Evolutionary conservation across 2,113 vertebrate species (phyloP).

Genomic region (Alethe castanea): DNA sequence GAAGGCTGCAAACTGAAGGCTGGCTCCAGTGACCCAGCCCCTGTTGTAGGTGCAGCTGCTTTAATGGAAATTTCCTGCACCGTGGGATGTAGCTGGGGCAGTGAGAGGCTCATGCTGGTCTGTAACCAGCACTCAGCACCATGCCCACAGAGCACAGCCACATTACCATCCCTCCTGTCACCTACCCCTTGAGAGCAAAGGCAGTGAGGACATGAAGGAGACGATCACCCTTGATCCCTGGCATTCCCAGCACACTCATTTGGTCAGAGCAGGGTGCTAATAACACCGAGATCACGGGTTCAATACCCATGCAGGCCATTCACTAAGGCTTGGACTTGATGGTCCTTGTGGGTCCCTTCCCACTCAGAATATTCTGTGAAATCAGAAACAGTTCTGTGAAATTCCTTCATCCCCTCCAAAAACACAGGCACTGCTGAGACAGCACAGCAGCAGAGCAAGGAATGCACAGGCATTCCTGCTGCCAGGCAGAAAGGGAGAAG

Average conservation of each 20-base stretch:
- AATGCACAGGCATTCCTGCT: not conserved
- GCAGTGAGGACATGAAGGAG: not conserved
- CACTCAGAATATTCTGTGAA: not conserved
- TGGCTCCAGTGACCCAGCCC: not conserved
- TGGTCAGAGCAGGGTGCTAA: not conserved
- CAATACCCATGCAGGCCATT: too few relatives aligned
- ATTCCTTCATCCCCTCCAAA: not conserved
- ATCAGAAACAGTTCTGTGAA: not conserved
- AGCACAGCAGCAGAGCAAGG: not conserved
- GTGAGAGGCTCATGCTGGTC: not conserved
- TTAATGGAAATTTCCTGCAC: not conserved
- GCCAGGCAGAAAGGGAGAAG: not conserved
- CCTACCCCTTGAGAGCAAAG: not conserved
- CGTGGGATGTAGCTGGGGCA: accelerated
- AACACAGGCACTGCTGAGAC: not conserved
- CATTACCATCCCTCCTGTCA: accelerated
- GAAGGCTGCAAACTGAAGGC: not conserved
- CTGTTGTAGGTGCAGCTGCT: not conserved
- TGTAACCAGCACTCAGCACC: accelerated
- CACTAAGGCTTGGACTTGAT: not conserved
- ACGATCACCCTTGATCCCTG: not conserved
- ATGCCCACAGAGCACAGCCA: not conserved
- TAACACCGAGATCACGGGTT: not conserved
- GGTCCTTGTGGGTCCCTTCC: not conserved
- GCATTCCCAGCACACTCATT: not conserved